A percentile compares a stretch with the other conserved stretches of the same genome.
phyloP scores from a whole-genome alignment of 2,797 vertebrate species.

The Serranus cabrilla region DNA sequence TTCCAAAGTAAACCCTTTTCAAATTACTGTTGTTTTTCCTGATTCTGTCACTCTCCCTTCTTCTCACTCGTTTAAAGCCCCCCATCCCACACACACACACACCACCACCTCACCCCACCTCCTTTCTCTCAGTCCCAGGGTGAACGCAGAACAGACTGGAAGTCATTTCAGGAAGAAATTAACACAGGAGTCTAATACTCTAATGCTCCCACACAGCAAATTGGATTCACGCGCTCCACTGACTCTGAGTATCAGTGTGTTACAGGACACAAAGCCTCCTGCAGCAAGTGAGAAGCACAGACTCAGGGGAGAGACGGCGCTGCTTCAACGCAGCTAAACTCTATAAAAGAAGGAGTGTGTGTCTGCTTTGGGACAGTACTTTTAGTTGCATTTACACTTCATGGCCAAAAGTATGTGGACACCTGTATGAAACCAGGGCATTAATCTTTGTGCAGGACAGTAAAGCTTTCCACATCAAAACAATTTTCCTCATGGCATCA shows the following conservation, averaged over 20 bases:
- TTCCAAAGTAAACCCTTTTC: no score
- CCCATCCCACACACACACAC: no score
- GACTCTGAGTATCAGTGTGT: conserved; percentile 69
- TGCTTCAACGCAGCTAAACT: conserved; percentile 20
- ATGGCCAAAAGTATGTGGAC: background rate
- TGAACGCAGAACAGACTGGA: conserved; percentile 52
- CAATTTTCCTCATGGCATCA: background rate
- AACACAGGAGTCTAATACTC: conserved; percentile 70
- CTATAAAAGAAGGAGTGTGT: background rate
- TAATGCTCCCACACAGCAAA: conserved; percentile 74
- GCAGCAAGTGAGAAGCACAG: conserved; percentile 44
- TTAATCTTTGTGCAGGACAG: background rate
- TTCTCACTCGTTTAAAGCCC: background rate
- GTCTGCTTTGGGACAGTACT: conserved; percentile 1
- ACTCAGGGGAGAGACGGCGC: conserved; percentile 15
- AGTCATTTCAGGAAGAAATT: conserved; percentile 78
- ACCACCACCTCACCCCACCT: no score
- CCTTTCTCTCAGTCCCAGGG: conserved; percentile 25
- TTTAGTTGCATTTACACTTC: background rate
- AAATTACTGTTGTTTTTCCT: background rate
- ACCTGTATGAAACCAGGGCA: background rate
- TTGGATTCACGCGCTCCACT: conserved; percentile 74
- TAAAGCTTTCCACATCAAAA: background rate
- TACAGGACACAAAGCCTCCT: conserved; percentile 64
- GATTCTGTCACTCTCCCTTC: background rate